Conservation (phyloP, 1,140 invertebrate genomes). For the Berghia stephanieae region DNA sequence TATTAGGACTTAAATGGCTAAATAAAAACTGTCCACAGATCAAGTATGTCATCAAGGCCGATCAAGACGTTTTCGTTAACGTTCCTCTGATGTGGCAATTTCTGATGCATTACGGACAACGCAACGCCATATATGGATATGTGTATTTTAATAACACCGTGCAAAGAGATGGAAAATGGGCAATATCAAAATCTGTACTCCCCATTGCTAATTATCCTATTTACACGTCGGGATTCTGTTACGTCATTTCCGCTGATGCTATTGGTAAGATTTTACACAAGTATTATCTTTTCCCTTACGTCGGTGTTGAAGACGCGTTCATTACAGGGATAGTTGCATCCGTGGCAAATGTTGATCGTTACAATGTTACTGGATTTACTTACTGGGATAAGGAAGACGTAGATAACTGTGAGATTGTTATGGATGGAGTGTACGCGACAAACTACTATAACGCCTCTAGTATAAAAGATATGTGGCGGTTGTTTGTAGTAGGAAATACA, state of each 20-base stretch:
- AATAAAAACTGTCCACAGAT: slow-evolving; percentile 56
- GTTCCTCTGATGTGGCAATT: slow-evolving; percentile 44
- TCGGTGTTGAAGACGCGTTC: slow-evolving; percentile 67
- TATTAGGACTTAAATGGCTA: slow-evolving; percentile 4
- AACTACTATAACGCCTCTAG: too few species aligned
- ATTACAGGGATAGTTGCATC: slow-evolving; percentile 66
- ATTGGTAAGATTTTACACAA: slow-evolving; percentile 41
- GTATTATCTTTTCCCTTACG: slow-evolving; percentile 47
- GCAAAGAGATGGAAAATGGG: slow-evolving; percentile 44
- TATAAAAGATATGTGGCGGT: too few species aligned
- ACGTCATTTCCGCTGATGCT: slow-evolving; percentile 52
- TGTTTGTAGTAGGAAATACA: too few species aligned
- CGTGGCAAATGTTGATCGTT: slow-evolving; percentile 38
- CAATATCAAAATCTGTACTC: slow-evolving; percentile 42
- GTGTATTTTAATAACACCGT: slow-evolving; percentile 41
- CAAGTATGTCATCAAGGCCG: slow-evolving; percentile 67
- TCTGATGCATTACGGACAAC: slow-evolving; percentile 32
- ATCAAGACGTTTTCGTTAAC: slow-evolving; percentile 71
- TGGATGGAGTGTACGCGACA: slow-evolving; percentile 12
- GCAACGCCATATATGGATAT: slow-evolving; percentile 32
- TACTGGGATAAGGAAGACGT: slow-evolving; percentile 5
- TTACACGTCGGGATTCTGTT: slow-evolving; percentile 54
- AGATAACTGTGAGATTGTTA: slow-evolving; percentile 28
- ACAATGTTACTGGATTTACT: slow-evolving; percentile 35
- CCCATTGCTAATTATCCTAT: slow-evolving; percentile 51